Conservation (phyloP, 2,888 invertebrate species). For the Zonitis immaculata region DNA sequence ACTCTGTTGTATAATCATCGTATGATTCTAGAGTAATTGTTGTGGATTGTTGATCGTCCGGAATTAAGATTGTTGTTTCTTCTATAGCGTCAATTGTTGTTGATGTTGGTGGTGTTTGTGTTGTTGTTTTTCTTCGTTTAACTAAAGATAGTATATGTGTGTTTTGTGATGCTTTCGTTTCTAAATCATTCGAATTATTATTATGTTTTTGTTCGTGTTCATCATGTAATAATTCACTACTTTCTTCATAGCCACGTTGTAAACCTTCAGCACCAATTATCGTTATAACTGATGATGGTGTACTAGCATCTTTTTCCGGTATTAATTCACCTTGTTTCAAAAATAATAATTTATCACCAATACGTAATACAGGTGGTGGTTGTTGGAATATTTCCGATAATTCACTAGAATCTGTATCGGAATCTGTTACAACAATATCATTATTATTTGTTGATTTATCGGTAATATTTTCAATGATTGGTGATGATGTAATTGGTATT, state of each 20-base stretch:
- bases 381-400: slow-evolving; percentile 44
- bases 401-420: slow-evolving; percentile 44
- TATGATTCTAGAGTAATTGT: no score
- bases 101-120: slow-evolving; percentile 10
- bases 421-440: slow-evolving; percentile 33
- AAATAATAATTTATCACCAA: slow-evolving; percentile 46
- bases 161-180: slow-evolving; percentile 28
- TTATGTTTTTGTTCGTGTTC: slow-evolving; percentile 20
- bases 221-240: slow-evolving; percentile 19
- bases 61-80: slow-evolving; percentile 11
- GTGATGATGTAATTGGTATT: slow-evolving; percentile 41
- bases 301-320: slow-evolving; percentile 41
- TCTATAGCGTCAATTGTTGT: no score
- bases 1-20: not conserved
- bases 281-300: slow-evolving; percentile 45
- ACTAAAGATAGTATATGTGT: slow-evolving; percentile 37
- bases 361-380: slow-evolving; percentile 44
- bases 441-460: slow-evolving; percentile 24
- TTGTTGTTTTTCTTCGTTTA: slow-evolving; percentile 26
- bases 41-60: no score
- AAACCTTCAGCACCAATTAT: slow-evolving; percentile 50
- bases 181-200: slow-evolving; percentile 25
- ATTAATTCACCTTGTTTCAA: slow-evolving; percentile 43
- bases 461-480: slow-evolving; percentile 40
- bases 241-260: slow-evolving; percentile 39